Evolutionary conservation across 2,888 invertebrate genomes (phyloP), one percentile per base, ranked within the genome.

Genomic region (Opisthograptis luteolata): DNA sequence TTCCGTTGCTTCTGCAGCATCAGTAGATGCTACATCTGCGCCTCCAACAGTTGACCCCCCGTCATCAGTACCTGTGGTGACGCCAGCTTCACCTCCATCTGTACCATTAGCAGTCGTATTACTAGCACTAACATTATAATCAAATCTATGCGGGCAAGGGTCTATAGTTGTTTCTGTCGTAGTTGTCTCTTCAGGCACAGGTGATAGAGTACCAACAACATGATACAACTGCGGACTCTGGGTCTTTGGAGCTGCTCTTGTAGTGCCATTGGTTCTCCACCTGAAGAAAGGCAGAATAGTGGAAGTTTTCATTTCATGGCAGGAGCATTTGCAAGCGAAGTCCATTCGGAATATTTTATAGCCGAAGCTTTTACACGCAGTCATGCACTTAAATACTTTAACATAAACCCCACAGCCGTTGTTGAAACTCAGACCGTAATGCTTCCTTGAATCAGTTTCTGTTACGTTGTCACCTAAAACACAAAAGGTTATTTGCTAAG

Each of bases 381-480:
- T 71, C 73, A 87, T 66, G 56, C 88, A 88, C 65, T 81, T 80
- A 31, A 87, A 87, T 2, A 73, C 72, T 54, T 74, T 79, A 1
- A 66, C 10, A 34, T 79, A 82, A 24, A 76, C 60, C 1, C 34
- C 42, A 55, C 87, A 87, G 20, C 60, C 54, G n/a, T 60, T 60
- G 43, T 76, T 60, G 41, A 65, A 77, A 63, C 75, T 83, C 30
- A 83, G 55, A 0, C 88, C 87, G 41, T 84, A 88, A 59, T 80
- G 75, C 61, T 79, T 87, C 39, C 84, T 70, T 19, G 62, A 55
- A 3, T 68, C 66, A 20, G 60, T 54, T 10, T 40, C 28, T 7
- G 39, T 39, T 5, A 15, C 27, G 9, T 43, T 39, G 8, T 15
- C 22, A 13, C 12, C 49, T 49, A 9, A 1, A 49, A 49, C 39